Base-by-base conservation (phyloP, 2,888 invertebrate genomes). In the Eledona agricola region DNA sequence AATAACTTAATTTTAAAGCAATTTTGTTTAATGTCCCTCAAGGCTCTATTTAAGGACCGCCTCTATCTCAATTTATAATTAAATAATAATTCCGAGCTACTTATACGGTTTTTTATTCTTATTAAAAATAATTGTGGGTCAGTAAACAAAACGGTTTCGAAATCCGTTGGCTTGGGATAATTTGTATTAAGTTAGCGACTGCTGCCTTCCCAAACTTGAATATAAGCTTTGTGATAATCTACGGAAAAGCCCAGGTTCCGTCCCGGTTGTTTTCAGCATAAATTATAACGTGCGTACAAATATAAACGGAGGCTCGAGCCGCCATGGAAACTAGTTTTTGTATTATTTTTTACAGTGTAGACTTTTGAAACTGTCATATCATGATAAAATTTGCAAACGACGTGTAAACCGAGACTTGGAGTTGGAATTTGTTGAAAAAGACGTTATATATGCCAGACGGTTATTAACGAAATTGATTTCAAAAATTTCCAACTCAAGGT, bases 1-100 rank as follows among this genome's bases (percentile, higher is more conserved):
- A 47, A 47, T 37, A 47, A 29, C 47, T 37, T 47, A 47, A 47
- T 47, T 47, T 35, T 37, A 47, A 37, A 37, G 47, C 37, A 46
- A 25, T 47, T 37, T 37, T 9, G 28, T 37, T 37, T 47, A 45
- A 45, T 45, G 34, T 45, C 45, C 45, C 45, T 45, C 45, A 37
- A 37, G 47, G 47, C 47, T 47, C 29, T 37, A 37, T 47, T 47
- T 35, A 29, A 37, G 23, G 29, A 37, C 37, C 35, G 47, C 37
- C 28, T 47, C 22, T 47, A 47, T 47, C 28, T 47, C 29, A 29
- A 19, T 34, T 46, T 46, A 46, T 46, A 46, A 46, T 47, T 47
- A 47, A 47, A 47, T 47, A 47, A 47, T 22, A 11, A 47, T 47
- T 37, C 29, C 29, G 29, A 16, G 20, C 46, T 35, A 35, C 46